Evolutionary conservation across 2,888 invertebrate genomes (phyloP), one percentile per base, ranked within the genome.

Genomic region (Prostheceraeus crozeri): DNA sequence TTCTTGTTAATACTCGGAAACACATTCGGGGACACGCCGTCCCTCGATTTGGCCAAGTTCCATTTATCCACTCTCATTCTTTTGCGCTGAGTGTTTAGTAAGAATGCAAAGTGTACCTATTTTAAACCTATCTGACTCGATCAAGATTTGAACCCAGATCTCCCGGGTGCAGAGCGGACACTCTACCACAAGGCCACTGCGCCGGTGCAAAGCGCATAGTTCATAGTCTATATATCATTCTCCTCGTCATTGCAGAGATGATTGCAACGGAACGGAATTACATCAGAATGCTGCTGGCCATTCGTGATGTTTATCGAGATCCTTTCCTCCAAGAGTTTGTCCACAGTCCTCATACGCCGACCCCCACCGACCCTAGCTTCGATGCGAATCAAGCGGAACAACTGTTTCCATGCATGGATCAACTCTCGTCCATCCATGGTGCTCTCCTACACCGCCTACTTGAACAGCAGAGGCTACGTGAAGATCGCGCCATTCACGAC

Each of bases 251-350:
- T 14, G 8, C 45, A 51, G 51, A 51, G 25, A 16, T 51, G 16
- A 11, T 51, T 11, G 11, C 10, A 27, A 21, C 16, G 8, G 51
- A 51, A 25, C 51, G 51, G 8, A 11, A 27, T 27, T 51, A 51
- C 51, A 8, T 51, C 19, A 4, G 8, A n/a, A 51, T 51, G 51
- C 51, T 51, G 23, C 11, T 51, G 51, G 25, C 25, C 23, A n/a
- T 51, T 11, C 51, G 51, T 4, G 51, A 51, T n/a, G 51, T 51
- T 11, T 51, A 23, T 25, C 11, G 4, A 27, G 51, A 19, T n/a
- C 16, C 10, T 21, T 51, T 51, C n/a, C 51, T 27, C 27, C 6
- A 6, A 6, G 51, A 21, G 8, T 51, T 8, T 11, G 19, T 21
- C 51, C 10, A 6, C 23, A 33, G 33, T 11, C 33, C 33, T 8